Evolutionary conservation across 1,140 invertebrate species (phyloP).

Genomic region (Atopsyche davidsoni): DNA sequence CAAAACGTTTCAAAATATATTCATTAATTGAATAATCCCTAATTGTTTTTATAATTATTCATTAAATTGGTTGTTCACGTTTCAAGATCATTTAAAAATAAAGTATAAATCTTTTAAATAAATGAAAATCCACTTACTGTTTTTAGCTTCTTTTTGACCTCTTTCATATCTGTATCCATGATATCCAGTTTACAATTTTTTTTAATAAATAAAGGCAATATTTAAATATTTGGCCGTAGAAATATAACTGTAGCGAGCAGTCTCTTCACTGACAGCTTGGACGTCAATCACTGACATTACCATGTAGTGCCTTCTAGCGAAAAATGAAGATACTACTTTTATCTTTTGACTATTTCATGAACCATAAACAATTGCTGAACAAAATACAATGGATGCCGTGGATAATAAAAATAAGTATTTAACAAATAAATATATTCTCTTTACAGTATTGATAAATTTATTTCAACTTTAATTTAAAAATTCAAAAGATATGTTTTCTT

Average conservation of each 20-base stretch:
- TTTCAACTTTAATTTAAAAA: neutral
- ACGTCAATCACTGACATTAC: neutral
- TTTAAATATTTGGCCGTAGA: neutral
- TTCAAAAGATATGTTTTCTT: neutral
- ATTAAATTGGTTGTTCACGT: too few species aligned
- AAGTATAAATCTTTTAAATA: too few species aligned
- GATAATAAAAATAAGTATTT: neutral
- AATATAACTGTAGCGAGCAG: neutral
- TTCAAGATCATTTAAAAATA: too few species aligned
- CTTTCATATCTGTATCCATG: slow-evolving; percentile 3
- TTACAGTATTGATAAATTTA: neutral
- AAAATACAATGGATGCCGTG: neutral
- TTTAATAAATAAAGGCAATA: neutral
- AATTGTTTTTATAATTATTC: too few species aligned
- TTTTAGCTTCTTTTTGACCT: slow-evolving; percentile 14
- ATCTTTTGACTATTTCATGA: neutral
- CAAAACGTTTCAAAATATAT: too few species aligned
- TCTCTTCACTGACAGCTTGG: neutral
- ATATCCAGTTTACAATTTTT: neutral
- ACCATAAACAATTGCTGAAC: neutral
- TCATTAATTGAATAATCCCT: too few species aligned
- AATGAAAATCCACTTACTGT: slow-evolving; percentile 7
- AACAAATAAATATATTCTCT: neutral
- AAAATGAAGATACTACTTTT: neutral
- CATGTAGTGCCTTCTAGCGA: neutral